Conservation (phyloP, 2,113 vertebrate genomes). For the Myrmecophaga tridactyla region DNA sequence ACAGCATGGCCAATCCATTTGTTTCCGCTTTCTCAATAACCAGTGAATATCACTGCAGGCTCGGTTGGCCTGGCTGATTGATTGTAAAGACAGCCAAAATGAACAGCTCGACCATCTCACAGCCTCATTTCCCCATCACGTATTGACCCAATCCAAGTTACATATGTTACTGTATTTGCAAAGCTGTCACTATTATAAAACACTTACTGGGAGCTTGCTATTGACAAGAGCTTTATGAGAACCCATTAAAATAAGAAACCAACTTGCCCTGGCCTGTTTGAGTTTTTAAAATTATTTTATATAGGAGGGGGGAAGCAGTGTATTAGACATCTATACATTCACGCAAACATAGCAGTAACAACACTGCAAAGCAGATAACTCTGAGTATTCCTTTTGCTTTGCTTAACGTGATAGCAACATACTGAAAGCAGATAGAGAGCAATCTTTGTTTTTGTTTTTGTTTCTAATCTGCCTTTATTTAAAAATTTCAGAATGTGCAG, state of each 20-base stretch:
- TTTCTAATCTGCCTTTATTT: slow-evolving; percentile 19
- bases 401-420: background rate
- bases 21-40: slow-evolving; percentile 58
- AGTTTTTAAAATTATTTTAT: slow-evolving; percentile 39
- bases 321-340: background rate
- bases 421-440: background rate
- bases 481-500: background rate
- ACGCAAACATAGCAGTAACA: background rate
- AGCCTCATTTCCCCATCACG: slow-evolving; percentile 57
- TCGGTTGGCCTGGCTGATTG: slow-evolving; percentile 65
- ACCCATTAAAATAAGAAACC: slow-evolving; percentile 50
- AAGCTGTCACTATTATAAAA: slow-evolving; percentile 67
- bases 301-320: background rate
- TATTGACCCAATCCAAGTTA: slow-evolving; percentile 70
- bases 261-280: background rate
- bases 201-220: slow-evolving; percentile 40
- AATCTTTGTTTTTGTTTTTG: background rate
- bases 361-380: slow-evolving; percentile 17
- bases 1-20: slow-evolving; percentile 40
- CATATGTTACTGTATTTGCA: slow-evolving; percentile 74
- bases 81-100: slow-evolving; percentile 70
- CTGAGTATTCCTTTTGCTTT: background rate
- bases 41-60: slow-evolving; percentile 56
- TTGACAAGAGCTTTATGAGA: slow-evolving; percentile 46
- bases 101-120: slow-evolving; percentile 63